Base-by-base conservation (phyloP, 2,797 vertebrate species). In the Mormyrus proboscirostris region DNA sequence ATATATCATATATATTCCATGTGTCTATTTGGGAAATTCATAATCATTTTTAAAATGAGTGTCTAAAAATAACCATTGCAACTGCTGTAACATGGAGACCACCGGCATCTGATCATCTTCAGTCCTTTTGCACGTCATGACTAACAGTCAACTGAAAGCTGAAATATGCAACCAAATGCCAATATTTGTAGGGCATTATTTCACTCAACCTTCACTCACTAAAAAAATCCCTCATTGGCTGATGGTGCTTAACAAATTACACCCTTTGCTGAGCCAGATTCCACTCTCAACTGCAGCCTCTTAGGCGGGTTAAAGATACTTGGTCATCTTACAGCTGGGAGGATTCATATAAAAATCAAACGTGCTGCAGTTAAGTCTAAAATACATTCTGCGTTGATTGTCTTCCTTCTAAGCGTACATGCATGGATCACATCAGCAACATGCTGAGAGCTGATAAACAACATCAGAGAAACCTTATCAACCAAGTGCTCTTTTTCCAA, bases 21-120 rank as follows among this genome's bases (percentile, higher is more conserved):
- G 19, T 59, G 19, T 59, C 55, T 8, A n/a, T 59, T 59, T 59
- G 55, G 55, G 19, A 59, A 59, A 59, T n/a, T 8, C 19, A n/a
- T 57, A 57, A 57, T 57, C 55, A 57, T 57, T 57, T 57, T n/a
- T 3, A 73, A 38, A 33, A 69, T 33, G 25, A 69, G 9, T 88
- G 93, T 90, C 47, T 25, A 93, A 93, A 93, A 93, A 94, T 95
- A 33, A 79, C 41, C 38, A 73, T 87, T 92, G 2, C 62, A 65
- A 29, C 29, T 14, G 10, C 29, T 38, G 4, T 33, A 69, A 19
- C 73, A 79, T 44, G 33, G 73, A 6, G 73, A 79, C 73, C 38
- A 79, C 16, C 2, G 41, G 38, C 73, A 79, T 79, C 73, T 44
- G 38, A 19, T 79, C 16, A n/a, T 7, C 73, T 19, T 44, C 38